phyloP scores from a whole-genome alignment of 2,888 invertebrate genomes.

The Ophion ellenae region DNA sequence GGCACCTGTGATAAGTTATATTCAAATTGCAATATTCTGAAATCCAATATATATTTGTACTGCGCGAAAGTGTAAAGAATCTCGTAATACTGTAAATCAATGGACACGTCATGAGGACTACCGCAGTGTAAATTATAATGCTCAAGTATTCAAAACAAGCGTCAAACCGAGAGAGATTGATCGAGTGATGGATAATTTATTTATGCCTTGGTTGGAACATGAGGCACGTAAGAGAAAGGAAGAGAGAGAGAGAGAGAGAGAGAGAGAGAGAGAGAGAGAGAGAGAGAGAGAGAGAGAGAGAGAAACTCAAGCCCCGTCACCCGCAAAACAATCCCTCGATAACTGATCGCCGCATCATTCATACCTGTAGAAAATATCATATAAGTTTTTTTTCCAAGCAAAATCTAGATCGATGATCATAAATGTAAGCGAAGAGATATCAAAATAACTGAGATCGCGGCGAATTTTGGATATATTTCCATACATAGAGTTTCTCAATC shows the following conservation, averaged over 20 bases:
- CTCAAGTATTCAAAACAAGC: background rate
- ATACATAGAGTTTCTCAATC: background rate
- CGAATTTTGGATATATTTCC: background rate
- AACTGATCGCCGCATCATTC: background rate
- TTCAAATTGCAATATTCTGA: slow-evolving; percentile 36
- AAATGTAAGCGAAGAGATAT: background rate
- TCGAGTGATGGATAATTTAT: background rate
- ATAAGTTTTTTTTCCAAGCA: background rate
- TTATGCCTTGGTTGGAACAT: background rate
- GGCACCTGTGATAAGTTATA: slow-evolving; percentile 51
- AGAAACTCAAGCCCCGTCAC: background rate
- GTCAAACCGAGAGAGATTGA: background rate
- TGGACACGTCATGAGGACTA: background rate
- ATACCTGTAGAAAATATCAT: background rate
- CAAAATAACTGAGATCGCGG: background rate
- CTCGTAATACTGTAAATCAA: slow-evolving; percentile 36
- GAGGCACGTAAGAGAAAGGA: background rate
- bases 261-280: background rate
- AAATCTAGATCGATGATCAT: background rate
- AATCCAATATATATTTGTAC: slow-evolving; percentile 46
- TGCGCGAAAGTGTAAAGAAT: slow-evolving; percentile 34
- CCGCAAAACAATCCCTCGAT: no score
- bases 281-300: background rate
- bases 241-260: no score
- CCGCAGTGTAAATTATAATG: background rate